Evolutionary conservation across 2,888 invertebrate species (phyloP).

Genomic region (Lasioglossum vierecki): DNA sequence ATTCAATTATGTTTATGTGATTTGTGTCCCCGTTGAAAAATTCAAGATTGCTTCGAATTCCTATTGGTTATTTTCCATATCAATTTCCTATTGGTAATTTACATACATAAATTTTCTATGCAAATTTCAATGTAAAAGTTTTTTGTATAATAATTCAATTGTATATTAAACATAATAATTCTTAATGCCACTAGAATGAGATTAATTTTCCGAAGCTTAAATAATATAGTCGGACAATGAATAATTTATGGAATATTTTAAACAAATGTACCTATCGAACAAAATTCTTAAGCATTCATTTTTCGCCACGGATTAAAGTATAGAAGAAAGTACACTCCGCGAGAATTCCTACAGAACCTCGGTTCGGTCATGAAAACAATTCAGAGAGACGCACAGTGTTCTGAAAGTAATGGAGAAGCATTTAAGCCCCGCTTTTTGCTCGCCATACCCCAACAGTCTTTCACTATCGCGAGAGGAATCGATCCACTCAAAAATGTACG

Average conservation of each 20-base stretch:
- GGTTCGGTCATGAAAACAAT: slow-evolving; percentile 9
- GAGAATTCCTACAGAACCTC: neutral
- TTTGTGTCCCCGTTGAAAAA: neutral
- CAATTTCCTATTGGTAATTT: neutral
- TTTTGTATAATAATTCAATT: too few species aligned
- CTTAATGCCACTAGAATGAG: neutral
- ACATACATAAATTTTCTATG: neutral
- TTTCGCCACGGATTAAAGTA: neutral
- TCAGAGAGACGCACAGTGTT: slow-evolving; percentile 1
- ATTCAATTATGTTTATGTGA: neutral
- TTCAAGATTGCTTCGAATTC: neutral
- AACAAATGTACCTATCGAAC: neutral
- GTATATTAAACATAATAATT: too few species aligned
- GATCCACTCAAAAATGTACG: neutral
- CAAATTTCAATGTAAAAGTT: too few species aligned
- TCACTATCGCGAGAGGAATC: neutral
- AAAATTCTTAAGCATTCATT: neutral
- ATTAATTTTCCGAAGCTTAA: neutral
- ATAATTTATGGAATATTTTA: neutral
- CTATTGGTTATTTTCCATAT: neutral
- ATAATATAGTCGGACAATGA: neutral
- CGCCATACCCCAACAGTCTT: neutral
- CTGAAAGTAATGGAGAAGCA: slow-evolving; percentile 12
- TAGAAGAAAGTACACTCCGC: neutral
- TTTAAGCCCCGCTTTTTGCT: neutral